phyloP scores from a whole-genome alignment of 2,797 vertebrate species.

The Knipowitschia caucasica region DNA sequence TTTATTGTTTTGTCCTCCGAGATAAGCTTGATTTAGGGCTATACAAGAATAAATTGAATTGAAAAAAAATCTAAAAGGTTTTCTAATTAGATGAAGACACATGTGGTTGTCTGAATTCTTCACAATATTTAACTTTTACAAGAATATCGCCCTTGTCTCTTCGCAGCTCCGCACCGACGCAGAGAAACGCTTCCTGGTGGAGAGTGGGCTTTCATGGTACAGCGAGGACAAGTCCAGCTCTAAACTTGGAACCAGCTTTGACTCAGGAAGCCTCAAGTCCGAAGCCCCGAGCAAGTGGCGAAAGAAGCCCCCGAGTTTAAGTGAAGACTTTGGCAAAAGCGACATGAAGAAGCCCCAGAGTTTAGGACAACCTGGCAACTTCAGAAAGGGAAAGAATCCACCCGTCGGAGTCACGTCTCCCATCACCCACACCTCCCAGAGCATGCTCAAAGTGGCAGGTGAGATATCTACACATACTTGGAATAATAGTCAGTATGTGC shows the following conservation, averaged over 20 bases:
- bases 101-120: conserved; percentile 30
- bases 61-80: too few relatives aligned
- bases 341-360: conserved; percentile 90
- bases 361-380: conserved; percentile 81
- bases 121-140: too few relatives aligned
- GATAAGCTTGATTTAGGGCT: too few relatives aligned
- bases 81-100: conserved; percentile 58
- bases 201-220: conserved; percentile 96
- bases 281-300: conserved; percentile 92
- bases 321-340: conserved; percentile 70
- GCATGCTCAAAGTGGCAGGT: conserved; percentile 91
- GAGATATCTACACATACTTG: conserved; percentile 23
- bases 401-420: conserved; percentile 93
- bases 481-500: background rate
- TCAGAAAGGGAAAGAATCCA: conserved; percentile 89
- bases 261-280: conserved; percentile 92
- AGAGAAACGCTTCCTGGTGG: conserved; percentile 93
- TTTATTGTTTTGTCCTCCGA: too few relatives aligned
- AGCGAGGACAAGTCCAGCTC: conserved; percentile 85
- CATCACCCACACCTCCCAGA: conserved; percentile 93
- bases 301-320: conserved; percentile 80
- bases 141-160: conserved; percentile 26
- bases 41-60: too few relatives aligned
- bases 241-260: conserved; percentile 80
- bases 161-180: conserved; percentile 93